Conservation (phyloP, 2,797 vertebrate species). For the Vultur gryphus region DNA sequence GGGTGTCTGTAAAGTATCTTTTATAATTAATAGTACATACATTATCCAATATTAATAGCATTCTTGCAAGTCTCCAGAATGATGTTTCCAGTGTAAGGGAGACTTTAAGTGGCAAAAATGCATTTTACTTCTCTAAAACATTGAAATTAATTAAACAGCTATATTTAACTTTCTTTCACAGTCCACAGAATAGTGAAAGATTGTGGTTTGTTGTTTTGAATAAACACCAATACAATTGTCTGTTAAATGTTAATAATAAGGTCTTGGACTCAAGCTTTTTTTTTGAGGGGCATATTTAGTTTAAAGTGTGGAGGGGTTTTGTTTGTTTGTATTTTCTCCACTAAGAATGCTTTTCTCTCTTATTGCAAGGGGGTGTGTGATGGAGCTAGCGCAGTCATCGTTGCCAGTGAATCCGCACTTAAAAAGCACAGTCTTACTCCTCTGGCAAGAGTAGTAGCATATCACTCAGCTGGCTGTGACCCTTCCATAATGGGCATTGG, state of each 20-base stretch:
- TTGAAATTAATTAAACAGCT: neutral
- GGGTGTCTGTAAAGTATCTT: neutral
- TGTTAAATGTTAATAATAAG: neutral
- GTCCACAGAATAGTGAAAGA: neutral
- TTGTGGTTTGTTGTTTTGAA: neutral
- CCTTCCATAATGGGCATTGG: conserved; percentile 98
- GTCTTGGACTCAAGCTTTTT: neutral
- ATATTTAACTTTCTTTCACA: neutral
- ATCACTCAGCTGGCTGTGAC: conserved; percentile 90
- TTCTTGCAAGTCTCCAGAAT: neutral
- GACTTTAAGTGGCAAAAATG: neutral
- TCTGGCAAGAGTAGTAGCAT: conserved; percentile 89
- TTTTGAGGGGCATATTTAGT: neutral
- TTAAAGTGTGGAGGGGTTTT: neutral
- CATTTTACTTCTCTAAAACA: neutral
- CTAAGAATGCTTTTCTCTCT: neutral
- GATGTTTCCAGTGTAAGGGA: neutral
- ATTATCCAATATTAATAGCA: neutral
- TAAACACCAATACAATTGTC: neutral
- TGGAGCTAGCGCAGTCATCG: conserved; percentile 86
- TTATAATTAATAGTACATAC: neutral
- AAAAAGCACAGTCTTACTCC: conserved; percentile 89
- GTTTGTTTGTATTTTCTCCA: neutral
- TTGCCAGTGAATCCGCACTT: conserved; percentile 92
- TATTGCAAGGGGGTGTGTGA: conserved; percentile 86